Evolutionary conservation across 2,797 vertebrate species (phyloP).

Genomic region (Mormyrops boulengeri): DNA sequence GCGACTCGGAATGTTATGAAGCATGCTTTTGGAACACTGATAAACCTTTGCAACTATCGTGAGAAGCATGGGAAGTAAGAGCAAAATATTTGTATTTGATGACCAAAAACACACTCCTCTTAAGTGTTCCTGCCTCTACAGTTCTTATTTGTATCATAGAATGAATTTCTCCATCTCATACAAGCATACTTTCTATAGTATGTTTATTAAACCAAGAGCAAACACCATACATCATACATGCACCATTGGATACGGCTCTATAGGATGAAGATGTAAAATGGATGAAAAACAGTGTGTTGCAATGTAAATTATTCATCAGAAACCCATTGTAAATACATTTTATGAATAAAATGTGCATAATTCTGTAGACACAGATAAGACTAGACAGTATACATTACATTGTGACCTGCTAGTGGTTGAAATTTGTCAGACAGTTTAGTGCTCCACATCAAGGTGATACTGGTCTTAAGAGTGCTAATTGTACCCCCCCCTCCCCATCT

Average conservation of each 20-base stretch:
- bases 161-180: not conserved
- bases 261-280: not conserved
- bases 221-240: not conserved
- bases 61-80: not conserved
- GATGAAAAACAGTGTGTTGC: not conserved
- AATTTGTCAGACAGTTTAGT: not conserved
- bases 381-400: not conserved
- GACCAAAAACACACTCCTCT: not conserved
- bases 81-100: not conserved
- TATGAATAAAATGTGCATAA: not conserved
- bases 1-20: not conserved
- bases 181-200: not conserved
- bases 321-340: not conserved
- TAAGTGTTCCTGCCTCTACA: not conserved
- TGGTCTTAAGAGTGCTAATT: not conserved
- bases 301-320: not conserved
- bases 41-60: not conserved
- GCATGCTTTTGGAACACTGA: not conserved
- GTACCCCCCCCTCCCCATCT: not conserved
- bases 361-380: constrained; percentile 1
- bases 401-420: not conserved
- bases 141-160: not conserved
- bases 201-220: not conserved
- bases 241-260: not conserved
- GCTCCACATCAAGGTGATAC: not conserved